phyloP scores from a whole-genome alignment of 37 sponge, comb jelly and placozoan species.

The Spongilla lacustris region DNA sequence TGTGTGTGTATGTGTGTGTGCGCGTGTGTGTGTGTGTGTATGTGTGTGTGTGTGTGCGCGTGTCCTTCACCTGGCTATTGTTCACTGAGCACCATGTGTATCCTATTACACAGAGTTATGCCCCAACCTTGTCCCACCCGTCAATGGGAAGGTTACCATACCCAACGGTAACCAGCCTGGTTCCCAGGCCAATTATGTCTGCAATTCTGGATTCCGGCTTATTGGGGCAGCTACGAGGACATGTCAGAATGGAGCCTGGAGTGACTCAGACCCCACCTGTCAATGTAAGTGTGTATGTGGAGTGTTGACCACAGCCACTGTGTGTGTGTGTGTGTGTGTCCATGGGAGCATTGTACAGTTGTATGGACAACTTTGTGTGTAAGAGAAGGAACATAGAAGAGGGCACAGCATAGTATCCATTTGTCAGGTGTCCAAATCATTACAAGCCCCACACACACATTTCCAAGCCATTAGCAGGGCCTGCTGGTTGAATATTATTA shows the following conservation, averaged over 20 bases:
- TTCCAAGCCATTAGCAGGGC: no score
- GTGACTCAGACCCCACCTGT: slow-evolving; percentile 14
- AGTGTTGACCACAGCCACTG: no score
- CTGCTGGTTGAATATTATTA: not conserved
- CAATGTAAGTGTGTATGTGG: slow-evolving; percentile 7
- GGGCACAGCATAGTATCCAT: no score
- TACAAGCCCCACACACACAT: no score
- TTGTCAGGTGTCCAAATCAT: no score
- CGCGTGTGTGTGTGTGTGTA: slow-evolving; percentile 11
- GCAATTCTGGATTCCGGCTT: slow-evolving; percentile 36
- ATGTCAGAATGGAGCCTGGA: slow-evolving; percentile 51
- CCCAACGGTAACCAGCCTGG: slow-evolving; percentile 4
- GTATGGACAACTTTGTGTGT: no score
- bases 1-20: slow-evolving; percentile 20
- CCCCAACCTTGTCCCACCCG: not conserved
- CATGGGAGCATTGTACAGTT: not conserved
- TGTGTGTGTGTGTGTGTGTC: no score
- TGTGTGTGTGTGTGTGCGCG: not conserved
- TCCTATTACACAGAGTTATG: not conserved
- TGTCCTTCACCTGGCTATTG: no score
- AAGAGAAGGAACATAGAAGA: no score
- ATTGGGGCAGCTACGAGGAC: slow-evolving; percentile 14
- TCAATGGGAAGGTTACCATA: not conserved
- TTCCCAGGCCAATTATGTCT: slow-evolving; percentile 32
- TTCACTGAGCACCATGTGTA: no score